A percentile compares a stretch with the other conserved stretches of the same genome.
Conservation (phyloP, 2,113 vertebrate species). For the Pseudorasbora parva region DNA sequence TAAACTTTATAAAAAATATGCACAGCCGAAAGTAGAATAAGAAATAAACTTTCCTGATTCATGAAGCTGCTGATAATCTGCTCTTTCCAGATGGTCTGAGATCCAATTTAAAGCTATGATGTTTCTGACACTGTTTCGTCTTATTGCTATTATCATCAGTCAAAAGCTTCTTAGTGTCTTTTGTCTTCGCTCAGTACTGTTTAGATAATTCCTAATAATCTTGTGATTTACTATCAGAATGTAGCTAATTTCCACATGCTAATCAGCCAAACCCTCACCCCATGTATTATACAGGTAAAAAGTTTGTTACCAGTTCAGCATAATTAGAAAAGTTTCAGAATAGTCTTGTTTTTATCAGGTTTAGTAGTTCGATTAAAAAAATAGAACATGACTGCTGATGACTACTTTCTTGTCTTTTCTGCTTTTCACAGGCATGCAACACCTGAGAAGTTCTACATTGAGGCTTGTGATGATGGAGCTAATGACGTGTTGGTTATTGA, state of each 20-base stretch:
- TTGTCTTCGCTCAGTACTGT: neutral
- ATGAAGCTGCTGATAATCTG: neutral
- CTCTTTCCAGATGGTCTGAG: neutral
- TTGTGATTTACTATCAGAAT: neutral
- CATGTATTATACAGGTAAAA: neutral
- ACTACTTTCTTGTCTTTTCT: neutral
- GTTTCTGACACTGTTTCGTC: neutral
- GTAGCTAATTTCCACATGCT: neutral
- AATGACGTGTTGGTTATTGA: conserved; percentile 93
- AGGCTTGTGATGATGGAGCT: conserved; percentile 92
- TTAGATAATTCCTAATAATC: neutral
- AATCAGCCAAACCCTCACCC: neutral
- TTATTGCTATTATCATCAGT: neutral
- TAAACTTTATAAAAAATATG: neutral
- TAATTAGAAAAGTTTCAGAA: neutral
- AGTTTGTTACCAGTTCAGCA: too few species aligned
- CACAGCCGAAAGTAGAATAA: neutral
- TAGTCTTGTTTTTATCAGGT: neutral
- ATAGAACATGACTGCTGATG: neutral
- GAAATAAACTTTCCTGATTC: neutral
- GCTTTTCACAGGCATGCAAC: conserved; percentile 85
- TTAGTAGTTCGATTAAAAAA: neutral
- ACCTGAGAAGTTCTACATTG: conserved; percentile 93
- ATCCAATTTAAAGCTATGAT: neutral
- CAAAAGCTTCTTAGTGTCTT: neutral